Base-by-base conservation (phyloP, 2,113 vertebrate species). In the Microcebus tavaratra region DNA sequence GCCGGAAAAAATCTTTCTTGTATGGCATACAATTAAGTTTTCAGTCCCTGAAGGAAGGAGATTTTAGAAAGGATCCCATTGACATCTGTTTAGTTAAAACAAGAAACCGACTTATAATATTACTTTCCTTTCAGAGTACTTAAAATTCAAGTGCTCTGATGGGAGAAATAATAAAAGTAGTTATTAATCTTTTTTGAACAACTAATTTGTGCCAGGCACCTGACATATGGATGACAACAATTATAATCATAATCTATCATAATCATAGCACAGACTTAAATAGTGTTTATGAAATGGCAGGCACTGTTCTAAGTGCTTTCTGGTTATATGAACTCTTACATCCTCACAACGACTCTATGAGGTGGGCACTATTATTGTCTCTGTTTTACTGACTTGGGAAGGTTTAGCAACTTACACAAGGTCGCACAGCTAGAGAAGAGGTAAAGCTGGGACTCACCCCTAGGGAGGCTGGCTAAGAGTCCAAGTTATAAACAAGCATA, bases 111-210 rank as follows among this genome's bases (percentile, higher is more conserved):
- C 39, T 67, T 90, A 20, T 13, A 76, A 31, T 39, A 78, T 94
- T 90, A 42, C 25, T 84, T 91, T 72, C 8, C 20, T 84, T 91
- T 72, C 8, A 76, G 42, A 0, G 17, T 65, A 34, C 59, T 95
- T 88, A 78, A 94, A 90, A 94, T 82, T 88, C 53, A 92, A 94
- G 48, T 31, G 39, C 48, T 96, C 53, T 34, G 29, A 84, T 55
- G 48, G 45, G 34, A 95, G 27, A 91, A 82, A 82, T 50, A 84
- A 96, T 3, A 88, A 79, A 80, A 85, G 39, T 6, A 63, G 55
- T 34, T 88, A 89, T 31, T 65, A 23, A 57, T 21, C 11, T 63
- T 79, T 96, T 73, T 45, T 57, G 1, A 73, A 78, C n/a, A 55
- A 53, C 9, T 88, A 23, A 65, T 88, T 65, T 34, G 45, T 72